Base-by-base conservation (phyloP, 2,888 invertebrate species). In the Zygaena filipendulae region DNA sequence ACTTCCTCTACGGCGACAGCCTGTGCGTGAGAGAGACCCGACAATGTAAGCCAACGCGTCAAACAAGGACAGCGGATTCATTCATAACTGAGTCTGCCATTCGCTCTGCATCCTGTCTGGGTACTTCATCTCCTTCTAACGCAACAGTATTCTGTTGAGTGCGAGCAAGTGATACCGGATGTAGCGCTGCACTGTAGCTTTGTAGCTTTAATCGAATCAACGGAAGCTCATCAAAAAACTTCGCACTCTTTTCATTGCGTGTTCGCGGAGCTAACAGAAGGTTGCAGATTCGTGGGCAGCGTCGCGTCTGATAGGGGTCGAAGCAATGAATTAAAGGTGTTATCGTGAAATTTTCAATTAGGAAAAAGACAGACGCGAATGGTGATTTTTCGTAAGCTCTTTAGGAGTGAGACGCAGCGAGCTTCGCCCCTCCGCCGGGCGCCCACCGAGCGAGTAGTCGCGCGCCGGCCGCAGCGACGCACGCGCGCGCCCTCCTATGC, bases 81-180 rank as follows among this genome's bases (percentile, higher is more conserved):
- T 79, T 79, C 79, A 79, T 79, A 74, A 79, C 72, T 57, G 67
- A 72, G 74, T 68, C 71, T 58, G 68, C 75, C 75, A 77, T 79
- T 75, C 74, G 77, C 75, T 72, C 74, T 68, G 59, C 57, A 66
- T 58, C 62, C 63, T 66, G 66, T 63, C 66, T 62, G 62, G 64
- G 69, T 68, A 68, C 59, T 72, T 70, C 59, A 77, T 79, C 79
- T 79, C 79, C 60, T 74, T 79, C 79, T 75, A 70, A 59, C 79
- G 44, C 63, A 16, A 47, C 59, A 52, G 59, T 60, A 55, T 66
- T 56, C 48, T 59, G 45, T 63, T 58, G 62, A 64, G 75, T 69
- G 75, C 60, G 74, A 75, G 75, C 79, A 77, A 75, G 77, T 77
- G 72, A 49, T 58, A 66, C 74, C 75, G 75, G 74, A 74, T 72